Evolutionary conservation across 2,797 vertebrate species (phyloP).

Genomic region (Esox masquinongy): DNA sequence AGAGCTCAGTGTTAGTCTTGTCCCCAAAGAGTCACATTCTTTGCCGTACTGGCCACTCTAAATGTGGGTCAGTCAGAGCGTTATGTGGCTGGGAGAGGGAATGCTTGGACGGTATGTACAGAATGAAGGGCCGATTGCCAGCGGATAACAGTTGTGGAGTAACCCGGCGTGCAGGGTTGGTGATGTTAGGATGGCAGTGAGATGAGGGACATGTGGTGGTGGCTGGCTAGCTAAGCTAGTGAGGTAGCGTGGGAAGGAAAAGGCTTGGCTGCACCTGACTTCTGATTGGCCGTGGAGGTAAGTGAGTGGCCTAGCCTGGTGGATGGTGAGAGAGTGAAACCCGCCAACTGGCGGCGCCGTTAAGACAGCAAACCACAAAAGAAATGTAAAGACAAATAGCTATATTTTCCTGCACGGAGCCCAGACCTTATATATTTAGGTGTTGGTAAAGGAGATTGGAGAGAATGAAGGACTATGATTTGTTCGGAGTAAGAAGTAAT

Average conservation of each 20-base stretch:
- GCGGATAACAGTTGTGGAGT: too few relatives aligned
- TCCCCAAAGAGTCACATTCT: too few relatives aligned
- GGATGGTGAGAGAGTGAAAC: neutral
- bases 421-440: neutral
- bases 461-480: neutral
- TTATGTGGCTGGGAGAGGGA: too few relatives aligned
- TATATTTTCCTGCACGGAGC: neutral
- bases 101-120: too few relatives aligned
- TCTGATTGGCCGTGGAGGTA: slow-evolving; percentile 27
- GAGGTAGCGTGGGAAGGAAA: slow-evolving; percentile 40
- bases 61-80: too few relatives aligned
- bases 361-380: neutral
- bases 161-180: too few relatives aligned
- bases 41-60: too few relatives aligned
- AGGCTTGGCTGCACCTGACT: slow-evolving; percentile 12
- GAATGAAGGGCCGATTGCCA: too few relatives aligned
- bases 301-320: neutral
- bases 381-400: neutral
- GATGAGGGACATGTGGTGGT: slow-evolving; percentile 38
- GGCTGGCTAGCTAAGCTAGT: slow-evolving; percentile 51
- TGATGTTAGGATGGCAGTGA: slow-evolving; percentile 20
- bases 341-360: neutral
- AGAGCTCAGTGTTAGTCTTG: too few relatives aligned
- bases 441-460: neutral
- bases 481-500: neutral